Evolutionary conservation across 35 echinoderm and acorn worm species (phyloP), one percentile per base, ranked within the genome.

Genomic region (Holothuria glaberrima): DNA sequence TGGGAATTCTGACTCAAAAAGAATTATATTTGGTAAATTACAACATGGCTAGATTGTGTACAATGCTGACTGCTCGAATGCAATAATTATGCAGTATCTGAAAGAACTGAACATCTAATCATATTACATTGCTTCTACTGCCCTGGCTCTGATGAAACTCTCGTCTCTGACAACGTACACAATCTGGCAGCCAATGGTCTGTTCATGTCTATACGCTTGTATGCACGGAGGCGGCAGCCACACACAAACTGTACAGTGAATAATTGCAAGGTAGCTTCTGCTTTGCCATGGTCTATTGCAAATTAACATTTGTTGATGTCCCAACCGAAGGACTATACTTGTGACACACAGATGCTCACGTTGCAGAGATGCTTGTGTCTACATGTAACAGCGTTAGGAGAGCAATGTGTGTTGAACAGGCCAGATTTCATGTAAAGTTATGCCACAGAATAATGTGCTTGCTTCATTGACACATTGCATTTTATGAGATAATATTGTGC

Each of bases 261-360:
- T 82, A 82, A 82, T 82, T 82, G 79, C 79, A 30, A 50, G 48
- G 19, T 58, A 82, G 41, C 36, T 41, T 41, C 36, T 60, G 48
- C 48, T 17, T 60, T 82, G 79, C 79, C 79, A 82, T 82, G 79
- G 48, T 82, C 79, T 82, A 82, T 82, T 82, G 79, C 79, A 82
- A 82, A 82, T 82, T 82, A 82, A 82, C 79, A 82, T 82, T 82
- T 82, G 79, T 82, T 82, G 79, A 82, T 82, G 79, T 82, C 46
- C 50, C 79, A 22, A 48, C 5, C 13, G 50, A 54, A 12, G 50
- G 50, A 54, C 50, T 54, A 54, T 14, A 14, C 50, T 54, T 1
- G 16, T 54, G 50, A 54, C 5, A 54, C 50, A 54, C 50, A 54
- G 50, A 5, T 54, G 50, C 50, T 54, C 50, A 54, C 50, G 50